phyloP scores from a whole-genome alignment of 2,113 vertebrate species.

The Cyanoliseus patagonus region DNA sequence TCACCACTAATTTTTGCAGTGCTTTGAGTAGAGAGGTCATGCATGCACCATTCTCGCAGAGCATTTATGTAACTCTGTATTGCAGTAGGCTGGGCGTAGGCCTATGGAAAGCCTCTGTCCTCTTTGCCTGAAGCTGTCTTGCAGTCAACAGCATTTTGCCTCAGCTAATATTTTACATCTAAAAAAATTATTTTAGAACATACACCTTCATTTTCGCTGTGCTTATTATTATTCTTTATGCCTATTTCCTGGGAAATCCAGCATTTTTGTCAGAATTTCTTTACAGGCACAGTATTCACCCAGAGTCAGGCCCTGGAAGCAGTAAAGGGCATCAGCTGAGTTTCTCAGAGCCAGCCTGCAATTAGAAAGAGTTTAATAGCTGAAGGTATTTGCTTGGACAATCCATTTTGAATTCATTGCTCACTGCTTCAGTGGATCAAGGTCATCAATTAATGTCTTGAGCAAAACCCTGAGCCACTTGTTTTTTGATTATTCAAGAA shows the following conservation, averaged over 20 bases:
- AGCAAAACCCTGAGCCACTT: neutral
- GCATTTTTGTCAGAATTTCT: neutral
- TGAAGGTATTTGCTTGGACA: neutral
- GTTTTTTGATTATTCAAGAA: neutral
- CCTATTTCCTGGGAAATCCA: neutral
- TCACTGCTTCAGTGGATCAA: neutral
- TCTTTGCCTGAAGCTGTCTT: neutral
- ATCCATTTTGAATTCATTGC: neutral
- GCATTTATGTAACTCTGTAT: neutral
- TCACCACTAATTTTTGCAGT: neutral
- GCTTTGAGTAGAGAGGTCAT: neutral
- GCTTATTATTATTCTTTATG: neutral
- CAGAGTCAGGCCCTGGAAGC: neutral
- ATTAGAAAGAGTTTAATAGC: neutral
- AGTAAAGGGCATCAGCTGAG: neutral
- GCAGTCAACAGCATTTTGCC: neutral
- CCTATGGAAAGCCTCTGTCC: neutral
- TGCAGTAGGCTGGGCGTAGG: neutral
- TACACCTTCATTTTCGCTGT: neutral
- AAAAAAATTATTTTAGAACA: neutral
- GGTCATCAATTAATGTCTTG: neutral
- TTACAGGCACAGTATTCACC: neutral
- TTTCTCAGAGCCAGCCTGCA: neutral
- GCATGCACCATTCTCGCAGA: neutral
- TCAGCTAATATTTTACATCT: neutral